phyloP scores from a whole-genome alignment of 2,797 vertebrate genomes.

The Euthynnus affinis region DNA sequence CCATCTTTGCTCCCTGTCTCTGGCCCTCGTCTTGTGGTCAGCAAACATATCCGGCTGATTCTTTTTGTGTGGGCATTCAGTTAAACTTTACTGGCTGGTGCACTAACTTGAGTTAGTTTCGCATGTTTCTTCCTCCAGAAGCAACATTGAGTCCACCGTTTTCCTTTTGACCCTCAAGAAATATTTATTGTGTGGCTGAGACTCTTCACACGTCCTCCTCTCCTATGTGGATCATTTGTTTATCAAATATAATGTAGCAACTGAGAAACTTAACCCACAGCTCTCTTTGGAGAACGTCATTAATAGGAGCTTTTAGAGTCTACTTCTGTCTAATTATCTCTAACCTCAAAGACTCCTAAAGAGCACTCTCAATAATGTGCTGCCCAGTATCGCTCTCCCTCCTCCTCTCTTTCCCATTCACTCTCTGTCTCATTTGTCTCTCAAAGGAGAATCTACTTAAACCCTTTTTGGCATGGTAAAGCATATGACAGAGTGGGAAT shows the following conservation, averaged over 20 bases:
- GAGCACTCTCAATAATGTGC: conserved; percentile 60
- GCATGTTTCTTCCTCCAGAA: conserved; percentile 1
- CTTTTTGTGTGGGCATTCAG: not conserved
- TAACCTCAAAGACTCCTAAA: conserved; percentile 55
- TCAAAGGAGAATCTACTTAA: conserved; percentile 2
- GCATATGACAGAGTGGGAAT: not conserved
- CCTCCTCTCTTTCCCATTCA: conserved; percentile 16
- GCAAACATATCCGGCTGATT: conserved; percentile 30
- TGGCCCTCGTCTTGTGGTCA: conserved; percentile 44
- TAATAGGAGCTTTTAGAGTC: conserved; percentile 66
- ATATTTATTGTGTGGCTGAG: not conserved
- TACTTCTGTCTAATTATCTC: conserved; percentile 55
- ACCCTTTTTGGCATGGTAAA: not conserved
- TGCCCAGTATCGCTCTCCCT: not conserved
- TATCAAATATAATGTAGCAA: conserved; percentile 28
- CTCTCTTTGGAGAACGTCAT: conserved; percentile 46
- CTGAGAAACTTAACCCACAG: conserved; percentile 20
- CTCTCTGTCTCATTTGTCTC: conserved; percentile 6
- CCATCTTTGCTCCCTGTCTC: conserved; percentile 72
- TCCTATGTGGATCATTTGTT: conserved; percentile 12
- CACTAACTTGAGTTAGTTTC: not conserved
- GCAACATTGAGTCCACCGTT: not conserved
- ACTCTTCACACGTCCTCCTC: not conserved
- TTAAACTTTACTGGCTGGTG: conserved; percentile 13
- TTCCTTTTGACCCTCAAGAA: not conserved